Evolutionary conservation across 92 coral and sea anemone genomes (phyloP), one percentile per base, ranked within the genome.

Genomic region (Bergia puertoricense): DNA sequence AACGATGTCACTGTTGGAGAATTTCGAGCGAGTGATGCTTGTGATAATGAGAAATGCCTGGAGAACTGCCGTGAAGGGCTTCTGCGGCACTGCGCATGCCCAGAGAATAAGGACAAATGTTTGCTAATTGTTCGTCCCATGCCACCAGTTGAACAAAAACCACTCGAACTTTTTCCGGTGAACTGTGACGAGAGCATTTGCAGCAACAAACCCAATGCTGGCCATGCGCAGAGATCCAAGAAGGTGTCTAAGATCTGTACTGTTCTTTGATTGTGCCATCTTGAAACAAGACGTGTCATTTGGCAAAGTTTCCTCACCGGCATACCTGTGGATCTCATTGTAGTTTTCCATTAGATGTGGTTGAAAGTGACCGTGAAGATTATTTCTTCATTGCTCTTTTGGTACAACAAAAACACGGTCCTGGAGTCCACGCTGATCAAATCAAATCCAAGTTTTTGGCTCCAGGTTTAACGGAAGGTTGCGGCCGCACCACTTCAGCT

Each of bases 51-150:
- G 1, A 45, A 54, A 11, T 54, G 73, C 23, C 85, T 81, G 85
- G 59, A 79, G 39, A 71, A 57, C 38, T 57, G 90, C 40, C 44
- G 74, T 2, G 65, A 79, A 1, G 75, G 51, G 71, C 74, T 77
- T 10, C 77, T 66, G 14, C 42, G 80, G 50, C 81, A 50, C 18
- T 69, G 66, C 43, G 36, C 89, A 23, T 23, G 71, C 72, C 20
- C 85, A 77, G 85, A 50, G 65, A 74, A 46, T 76, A 73, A 76
- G 40, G 72, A 86, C 45, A 50, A 65, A 46, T 86, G 89, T 44
- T 45, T 86, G 68, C 13, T 86, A 45, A 86, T 86, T 43, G 81
- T 86, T 18, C 89, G 85, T 5, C 89, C 89, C 83, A 77, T 86
- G 89, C 89, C 89, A 0, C 89, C 89, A 9, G 50, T 85, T 51